phyloP scores from a whole-genome alignment of 1,140 invertebrate species.

The Leptopilina boulardi region DNA sequence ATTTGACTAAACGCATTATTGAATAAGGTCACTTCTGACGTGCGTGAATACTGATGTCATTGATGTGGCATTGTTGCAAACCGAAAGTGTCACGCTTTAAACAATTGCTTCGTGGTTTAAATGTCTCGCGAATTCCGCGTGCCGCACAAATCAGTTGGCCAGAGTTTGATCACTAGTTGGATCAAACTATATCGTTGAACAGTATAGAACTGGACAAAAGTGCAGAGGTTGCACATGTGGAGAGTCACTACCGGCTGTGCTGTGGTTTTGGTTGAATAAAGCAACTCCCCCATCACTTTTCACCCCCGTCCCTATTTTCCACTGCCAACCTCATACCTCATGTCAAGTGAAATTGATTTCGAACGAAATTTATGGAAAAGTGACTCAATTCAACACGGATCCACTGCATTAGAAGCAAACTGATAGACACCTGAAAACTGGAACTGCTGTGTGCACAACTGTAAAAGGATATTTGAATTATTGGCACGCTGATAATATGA shows the following conservation, averaged over 20 bases:
- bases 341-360: slow-evolving; percentile 24
- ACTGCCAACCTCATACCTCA: slow-evolving; percentile 25
- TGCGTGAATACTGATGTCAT: too few species aligned
- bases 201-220: not conserved
- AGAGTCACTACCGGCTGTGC: not conserved
- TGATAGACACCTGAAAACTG: not conserved
- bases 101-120: slow-evolving; percentile 36
- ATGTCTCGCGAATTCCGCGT: slow-evolving; percentile 25
- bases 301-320: not conserved
- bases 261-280: slow-evolving; percentile 12
- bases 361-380: not conserved
- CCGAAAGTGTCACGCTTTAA: not conserved
- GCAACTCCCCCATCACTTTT: not conserved
- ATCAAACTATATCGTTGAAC: not conserved
- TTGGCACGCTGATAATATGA: too few species aligned
- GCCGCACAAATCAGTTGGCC: not conserved
- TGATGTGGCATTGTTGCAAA: too few species aligned
- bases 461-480: too few species aligned
- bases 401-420: not conserved
- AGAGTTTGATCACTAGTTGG: not conserved
- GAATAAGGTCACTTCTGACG: too few species aligned
- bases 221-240: slow-evolving; percentile 18
- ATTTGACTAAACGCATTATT: too few species aligned
- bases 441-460: not conserved
- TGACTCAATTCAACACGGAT: not conserved